Evolutionary conservation across 2,113 vertebrate genomes (phyloP).

Genomic region (Collichthys lucidus): DNA sequence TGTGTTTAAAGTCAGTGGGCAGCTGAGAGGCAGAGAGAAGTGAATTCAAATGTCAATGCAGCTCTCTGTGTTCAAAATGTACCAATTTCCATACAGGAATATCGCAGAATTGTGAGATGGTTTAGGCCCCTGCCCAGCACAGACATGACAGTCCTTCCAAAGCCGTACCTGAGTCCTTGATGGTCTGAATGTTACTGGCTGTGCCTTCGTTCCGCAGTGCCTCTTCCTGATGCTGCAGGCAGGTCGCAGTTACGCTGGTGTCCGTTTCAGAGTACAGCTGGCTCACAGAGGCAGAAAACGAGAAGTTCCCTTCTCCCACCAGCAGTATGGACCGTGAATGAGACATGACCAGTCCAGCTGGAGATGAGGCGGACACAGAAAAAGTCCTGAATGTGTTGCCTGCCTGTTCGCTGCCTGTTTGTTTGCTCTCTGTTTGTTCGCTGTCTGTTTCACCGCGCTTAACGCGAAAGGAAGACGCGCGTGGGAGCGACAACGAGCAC

Average conservation of each 20-base stretch:
- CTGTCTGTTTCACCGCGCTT: no score
- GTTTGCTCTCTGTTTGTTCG: no score
- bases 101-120: no score
- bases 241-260: slow-evolving; percentile 86
- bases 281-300: slow-evolving; percentile 87
- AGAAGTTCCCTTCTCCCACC: slow-evolving; percentile 96
- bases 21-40: no score
- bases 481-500: slow-evolving; percentile 2
- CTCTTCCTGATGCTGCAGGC: slow-evolving; percentile 83
- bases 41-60: no score
- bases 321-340: slow-evolving; percentile 80
- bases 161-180: slow-evolving; percentile 85
- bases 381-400: neutral
- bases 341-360: slow-evolving; percentile 48
- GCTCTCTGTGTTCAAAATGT: no score
- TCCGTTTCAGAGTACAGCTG: slow-evolving; percentile 29
- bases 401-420: no score
- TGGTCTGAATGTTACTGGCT: slow-evolving; percentile 79
- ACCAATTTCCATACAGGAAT: no score
- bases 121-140: no score
- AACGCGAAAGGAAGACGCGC: neutral
- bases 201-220: slow-evolving; percentile 75
- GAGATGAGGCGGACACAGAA: neutral
- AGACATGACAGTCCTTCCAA: neutral
- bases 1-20: no score